A percentile compares a stretch with the other conserved stretches of the same genome.
Conservation (phyloP, 1,140 invertebrate species). For the Mamestra configurata region DNA sequence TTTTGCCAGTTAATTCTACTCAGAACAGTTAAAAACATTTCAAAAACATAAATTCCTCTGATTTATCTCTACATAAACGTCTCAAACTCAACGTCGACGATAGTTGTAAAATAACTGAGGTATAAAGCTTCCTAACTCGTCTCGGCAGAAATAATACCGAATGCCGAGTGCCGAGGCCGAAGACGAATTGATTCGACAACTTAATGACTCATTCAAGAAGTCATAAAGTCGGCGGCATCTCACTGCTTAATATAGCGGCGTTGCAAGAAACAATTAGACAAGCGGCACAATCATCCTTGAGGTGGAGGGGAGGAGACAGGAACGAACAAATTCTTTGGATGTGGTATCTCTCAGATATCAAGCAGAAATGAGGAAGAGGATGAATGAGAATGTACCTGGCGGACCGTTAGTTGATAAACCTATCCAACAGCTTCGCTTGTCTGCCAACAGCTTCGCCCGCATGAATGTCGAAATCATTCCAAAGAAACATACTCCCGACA, state of each 20-base stretch:
- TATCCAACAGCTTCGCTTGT: too few relatives aligned
- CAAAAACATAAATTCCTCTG: constrained; percentile 5
- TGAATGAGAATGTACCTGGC: too few relatives aligned
- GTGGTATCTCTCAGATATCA: constrained; percentile 59
- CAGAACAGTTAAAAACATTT: not conserved
- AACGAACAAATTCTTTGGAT: constrained; percentile 60
- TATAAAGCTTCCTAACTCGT: constrained; percentile 40
- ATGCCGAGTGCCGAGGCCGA: constrained; percentile 63
- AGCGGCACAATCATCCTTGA: constrained; percentile 76
- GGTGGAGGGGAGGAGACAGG: constrained; percentile 45
- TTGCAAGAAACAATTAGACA: constrained; percentile 87
- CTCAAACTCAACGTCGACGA: constrained; percentile 18
- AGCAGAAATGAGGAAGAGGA: too few relatives aligned
- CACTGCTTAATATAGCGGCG: constrained; percentile 86
- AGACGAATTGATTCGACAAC: constrained; percentile 82
- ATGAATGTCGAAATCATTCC: too few relatives aligned
- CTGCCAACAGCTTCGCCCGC: too few relatives aligned
- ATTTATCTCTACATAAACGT: constrained; percentile 32
- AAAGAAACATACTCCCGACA: too few relatives aligned
- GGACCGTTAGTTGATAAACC: too few relatives aligned
- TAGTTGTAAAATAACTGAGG: constrained; percentile 47
- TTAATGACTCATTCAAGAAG: constrained; percentile 85
- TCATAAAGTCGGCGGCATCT: constrained; percentile 83
- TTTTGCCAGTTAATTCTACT: not conserved
- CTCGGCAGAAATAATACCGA: constrained; percentile 70